These are phyloP conservation scores for Notiomystis cincta DNA, from an alignment of 2,113 vertebrate species.

Conservation along the genomic window DNA sequence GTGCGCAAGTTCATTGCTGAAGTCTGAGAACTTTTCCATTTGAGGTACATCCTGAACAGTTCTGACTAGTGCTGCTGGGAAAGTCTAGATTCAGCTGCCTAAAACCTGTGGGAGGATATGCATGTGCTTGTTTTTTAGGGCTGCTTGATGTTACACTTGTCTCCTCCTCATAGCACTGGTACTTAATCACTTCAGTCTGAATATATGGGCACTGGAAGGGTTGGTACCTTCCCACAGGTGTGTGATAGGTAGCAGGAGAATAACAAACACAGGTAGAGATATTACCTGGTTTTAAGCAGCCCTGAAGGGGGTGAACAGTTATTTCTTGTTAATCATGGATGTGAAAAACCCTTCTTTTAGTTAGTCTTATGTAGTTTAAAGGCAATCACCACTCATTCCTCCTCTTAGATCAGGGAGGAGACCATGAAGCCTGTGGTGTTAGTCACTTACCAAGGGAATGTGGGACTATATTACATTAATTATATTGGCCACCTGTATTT, in stretches of 20 bases:
- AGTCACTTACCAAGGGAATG: constrained; percentile 33
- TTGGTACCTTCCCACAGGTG: neutral
- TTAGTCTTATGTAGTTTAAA: constrained; percentile 9
- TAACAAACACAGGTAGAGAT: neutral
- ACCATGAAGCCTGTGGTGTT: neutral
- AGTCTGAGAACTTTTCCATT: neutral
- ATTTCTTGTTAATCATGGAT: constrained; percentile 16
- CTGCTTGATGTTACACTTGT: neutral
- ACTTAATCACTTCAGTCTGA: neutral
- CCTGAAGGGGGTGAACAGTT: constrained; percentile 17
- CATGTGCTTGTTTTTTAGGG: neutral
- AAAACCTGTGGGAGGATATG: neutral
- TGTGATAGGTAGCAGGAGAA: neutral
- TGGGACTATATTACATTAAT: neutral
- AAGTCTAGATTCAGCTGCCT: neutral
- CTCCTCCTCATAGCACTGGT: neutral
- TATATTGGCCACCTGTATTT: neutral
- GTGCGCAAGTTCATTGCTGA: neutral
- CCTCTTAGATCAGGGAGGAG: neutral
- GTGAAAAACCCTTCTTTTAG: neutral
- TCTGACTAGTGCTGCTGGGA: neutral
- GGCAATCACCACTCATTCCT: neutral
- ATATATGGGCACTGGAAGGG: neutral
- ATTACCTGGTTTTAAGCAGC: constrained; percentile 6
- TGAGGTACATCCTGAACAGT: neutral